Percentiles rank a stretch among this genome's conserved stretches.
phyloP scores from a whole-genome alignment of 2,888 invertebrate species.

The Mimachlamys varia region DNA sequence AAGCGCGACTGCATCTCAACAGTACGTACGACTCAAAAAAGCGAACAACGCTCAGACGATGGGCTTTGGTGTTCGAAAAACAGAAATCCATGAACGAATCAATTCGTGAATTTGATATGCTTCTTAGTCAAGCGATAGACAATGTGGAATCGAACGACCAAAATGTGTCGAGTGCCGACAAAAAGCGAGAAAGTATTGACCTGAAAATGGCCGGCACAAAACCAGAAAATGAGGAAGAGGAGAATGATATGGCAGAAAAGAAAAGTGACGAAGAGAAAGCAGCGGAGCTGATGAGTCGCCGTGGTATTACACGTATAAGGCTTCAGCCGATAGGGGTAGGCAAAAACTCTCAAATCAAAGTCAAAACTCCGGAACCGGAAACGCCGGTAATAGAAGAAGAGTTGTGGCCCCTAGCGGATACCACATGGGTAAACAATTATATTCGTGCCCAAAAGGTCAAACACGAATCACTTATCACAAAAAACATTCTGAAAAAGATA shows the following conservation, averaged over 20 bases:
- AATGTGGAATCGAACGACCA: slow-evolving; percentile 36
- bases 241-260: background rate
- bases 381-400: background rate
- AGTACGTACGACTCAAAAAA: slow-evolving; percentile 50
- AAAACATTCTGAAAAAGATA: slow-evolving; percentile 52
- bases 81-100: slow-evolving; percentile 59
- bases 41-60: slow-evolving; percentile 53
- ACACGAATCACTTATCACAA: slow-evolving; percentile 49
- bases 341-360: slow-evolving; percentile 9
- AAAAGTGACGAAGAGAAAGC: background rate
- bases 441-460: slow-evolving; percentile 46
- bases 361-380: slow-evolving; percentile 23
- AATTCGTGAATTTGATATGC: slow-evolving; percentile 54
- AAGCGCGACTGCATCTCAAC: slow-evolving; percentile 39
- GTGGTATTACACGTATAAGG: background rate
- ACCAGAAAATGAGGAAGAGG: slow-evolving; percentile 36
- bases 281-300: background rate
- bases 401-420: slow-evolving; percentile 48
- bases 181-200: background rate
- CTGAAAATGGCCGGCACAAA: background rate
- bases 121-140: slow-evolving; percentile 56
- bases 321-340: background rate
- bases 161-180: background rate
- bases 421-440: slow-evolving; percentile 45
- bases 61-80: slow-evolving; percentile 59